Evolutionary conservation across 2,113 vertebrate genomes (phyloP).

Genomic region (Aepyceros melampus): DNA sequence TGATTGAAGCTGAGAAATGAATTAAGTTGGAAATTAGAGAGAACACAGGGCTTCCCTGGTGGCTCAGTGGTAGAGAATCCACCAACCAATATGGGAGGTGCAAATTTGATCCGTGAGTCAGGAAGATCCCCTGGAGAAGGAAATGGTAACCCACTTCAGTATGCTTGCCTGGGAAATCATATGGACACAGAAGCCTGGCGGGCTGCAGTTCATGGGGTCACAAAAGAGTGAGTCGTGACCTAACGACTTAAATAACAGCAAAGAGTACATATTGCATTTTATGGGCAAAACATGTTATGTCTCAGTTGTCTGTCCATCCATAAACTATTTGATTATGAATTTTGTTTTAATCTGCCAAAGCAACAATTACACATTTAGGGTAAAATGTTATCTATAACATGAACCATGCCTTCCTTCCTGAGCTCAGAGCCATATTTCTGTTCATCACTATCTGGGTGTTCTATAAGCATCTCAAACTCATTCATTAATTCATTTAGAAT

Average conservation of each 20-base stretch:
- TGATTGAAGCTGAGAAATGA: constrained; percentile 25
- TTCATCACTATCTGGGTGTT: constrained; percentile 16
- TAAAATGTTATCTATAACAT: constrained; percentile 29
- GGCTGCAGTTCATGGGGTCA: neutral
- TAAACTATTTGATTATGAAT: constrained; percentile 20
- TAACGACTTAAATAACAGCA: neutral
- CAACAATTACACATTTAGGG: constrained; percentile 6
- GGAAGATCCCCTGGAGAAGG: neutral
- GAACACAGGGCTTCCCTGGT: neutral
- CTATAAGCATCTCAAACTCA: neutral
- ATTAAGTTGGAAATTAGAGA: neutral
- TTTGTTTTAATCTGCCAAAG: constrained; percentile 32
- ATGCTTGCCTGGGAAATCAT: neutral
- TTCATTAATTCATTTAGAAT: neutral
- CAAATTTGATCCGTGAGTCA: neutral
- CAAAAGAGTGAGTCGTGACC: neutral
- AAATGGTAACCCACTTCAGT: neutral
- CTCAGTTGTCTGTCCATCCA: neutral
- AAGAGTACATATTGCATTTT: neutral
- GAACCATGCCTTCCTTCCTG: neutral
- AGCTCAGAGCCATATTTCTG: neutral
- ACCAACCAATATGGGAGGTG: neutral
- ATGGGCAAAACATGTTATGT: neutral
- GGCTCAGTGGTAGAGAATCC: neutral
- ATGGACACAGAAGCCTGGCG: neutral